Evolutionary conservation across 2,888 invertebrate genomes (phyloP), one percentile per base, ranked within the genome.

Genomic region (Zygothrica quintamaculata): DNA sequence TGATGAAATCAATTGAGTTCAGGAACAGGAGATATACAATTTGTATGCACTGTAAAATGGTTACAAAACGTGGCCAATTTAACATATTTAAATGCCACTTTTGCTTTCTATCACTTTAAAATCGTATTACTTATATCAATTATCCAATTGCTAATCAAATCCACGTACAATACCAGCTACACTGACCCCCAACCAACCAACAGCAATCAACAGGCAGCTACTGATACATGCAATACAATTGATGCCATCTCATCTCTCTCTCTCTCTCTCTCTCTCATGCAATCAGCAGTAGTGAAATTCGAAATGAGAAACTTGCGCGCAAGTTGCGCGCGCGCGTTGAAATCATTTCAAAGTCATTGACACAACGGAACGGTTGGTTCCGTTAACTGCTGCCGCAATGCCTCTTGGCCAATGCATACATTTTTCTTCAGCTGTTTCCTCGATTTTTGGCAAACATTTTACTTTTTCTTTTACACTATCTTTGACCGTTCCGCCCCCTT

Each of bases 271-370:
- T n/a, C n/a, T n/a, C n/a, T n/a, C n/a, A n/a, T n/a, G n/a, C n/a
- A n/a, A n/a, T n/a, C n/a, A n/a, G n/a, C n/a, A n/a, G n/a, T n/a
- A 66, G 67, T 67, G 73, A 67, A 73, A 81, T 72, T 59, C 51
- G 61, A 76, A 73, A 75, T 67, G 84, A 72, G 82, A 80, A 80
- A 82, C 73, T 80, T n/a, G n/a, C n/a, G n/a, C n/a, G n/a, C n/a
- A n/a, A n/a, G n/a, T n/a, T n/a, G n/a, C n/a, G n/a, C 18, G 18
- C 18, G 18, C 62, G 64, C 76, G 62, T 64, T 76, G 61, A 76
- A 74, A 79, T 74, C 74, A 82, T 84, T 82, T 85, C 86, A 85
- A 79, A 81, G 80, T 81, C 80, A 81, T 85, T 81, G 80, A 85
- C 80, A 85, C 76, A 77, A n/a, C n/a, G n/a, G n/a, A 37, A 39